These are phyloP conservation scores for Botia almorhae DNA, from an alignment of 2,797 vertebrate species.

Conservation along the genomic window DNA sequence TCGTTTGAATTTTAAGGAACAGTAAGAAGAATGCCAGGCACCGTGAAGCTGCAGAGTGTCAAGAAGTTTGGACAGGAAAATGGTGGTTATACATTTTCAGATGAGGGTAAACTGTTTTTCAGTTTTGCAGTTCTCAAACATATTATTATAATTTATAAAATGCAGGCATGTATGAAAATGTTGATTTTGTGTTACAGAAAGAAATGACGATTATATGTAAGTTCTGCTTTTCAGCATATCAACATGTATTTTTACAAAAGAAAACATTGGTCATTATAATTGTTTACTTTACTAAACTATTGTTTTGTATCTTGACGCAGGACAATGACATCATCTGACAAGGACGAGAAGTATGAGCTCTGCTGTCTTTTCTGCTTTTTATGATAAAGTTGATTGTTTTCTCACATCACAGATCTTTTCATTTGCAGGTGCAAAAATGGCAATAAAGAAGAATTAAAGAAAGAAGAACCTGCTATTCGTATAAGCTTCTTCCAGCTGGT, in stretches of 20 bases:
- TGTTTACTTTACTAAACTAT: not conserved
- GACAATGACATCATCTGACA: constrained; percentile 64
- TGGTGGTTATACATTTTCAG: constrained; percentile 81
- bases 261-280: not conserved
- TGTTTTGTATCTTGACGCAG: constrained; percentile 61
- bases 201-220: constrained; percentile 73
- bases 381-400: not conserved
- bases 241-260: not conserved
- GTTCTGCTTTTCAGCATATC: constrained; percentile 55
- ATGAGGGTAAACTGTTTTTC: constrained; percentile 75
- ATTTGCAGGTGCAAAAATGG: constrained; percentile 46
- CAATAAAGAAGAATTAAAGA: not conserved
- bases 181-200: constrained; percentile 67
- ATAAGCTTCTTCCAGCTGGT: constrained; percentile 83
- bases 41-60: constrained; percentile 87
- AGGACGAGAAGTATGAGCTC: constrained; percentile 70
- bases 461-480: constrained; percentile 67
- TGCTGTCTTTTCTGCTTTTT: not conserved
- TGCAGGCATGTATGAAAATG: not conserved
- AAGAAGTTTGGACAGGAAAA: constrained; percentile 90
- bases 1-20: not conserved
- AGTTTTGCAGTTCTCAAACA: not conserved
- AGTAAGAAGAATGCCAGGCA: constrained; percentile 82
- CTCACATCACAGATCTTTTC: not conserved
- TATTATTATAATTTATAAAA: not conserved